These are phyloP conservation scores for Drosophila colorata DNA, from an alignment of 2,888 invertebrate genomes.

Conservation along the genomic window DNA sequence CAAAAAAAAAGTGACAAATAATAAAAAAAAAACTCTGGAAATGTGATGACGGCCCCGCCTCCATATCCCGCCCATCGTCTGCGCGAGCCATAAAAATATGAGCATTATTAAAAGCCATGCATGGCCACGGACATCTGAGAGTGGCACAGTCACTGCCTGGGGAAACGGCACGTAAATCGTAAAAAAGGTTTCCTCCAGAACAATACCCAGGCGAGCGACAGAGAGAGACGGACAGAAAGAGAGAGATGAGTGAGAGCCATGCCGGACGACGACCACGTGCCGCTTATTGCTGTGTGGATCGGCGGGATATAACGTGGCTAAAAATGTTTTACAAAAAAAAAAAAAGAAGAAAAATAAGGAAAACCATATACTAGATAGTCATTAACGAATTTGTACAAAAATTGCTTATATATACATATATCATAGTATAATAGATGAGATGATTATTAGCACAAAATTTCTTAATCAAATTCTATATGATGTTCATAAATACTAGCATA, in stretches of 20 bases:
- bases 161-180: constrained; percentile 77
- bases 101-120: constrained; percentile 76
- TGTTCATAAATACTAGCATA: too few relatives aligned
- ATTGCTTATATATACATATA: too few relatives aligned
- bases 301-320: constrained; percentile 24
- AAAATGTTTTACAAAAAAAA: constrained; percentile 11
- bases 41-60: constrained; percentile 62
- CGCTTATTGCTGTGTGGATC: constrained; percentile 15
- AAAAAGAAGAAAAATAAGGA: not conserved
- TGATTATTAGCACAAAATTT: constrained; percentile 29
- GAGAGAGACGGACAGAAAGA: not conserved
- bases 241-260: not conserved
- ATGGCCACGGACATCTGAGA: constrained; percentile 53
- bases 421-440: too few relatives aligned
- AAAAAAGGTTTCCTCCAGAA: constrained; percentile 71
- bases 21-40: constrained; percentile 59
- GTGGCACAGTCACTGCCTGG: constrained; percentile 47
- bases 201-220: constrained; percentile 24
- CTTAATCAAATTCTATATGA: constrained; percentile 17
- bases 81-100: constrained; percentile 73
- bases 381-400: constrained; percentile 37
- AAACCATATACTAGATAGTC: constrained; percentile 15
- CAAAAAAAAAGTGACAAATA: constrained; percentile 30
- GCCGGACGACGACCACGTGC: constrained; percentile 42
- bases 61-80: constrained; percentile 29